A percentile compares a stretch with the other conserved stretches of the same genome.
Evolutionary conservation across 2,888 invertebrate genomes (phyloP).

Genomic region (Caenorhabditis doughertyi): DNA sequence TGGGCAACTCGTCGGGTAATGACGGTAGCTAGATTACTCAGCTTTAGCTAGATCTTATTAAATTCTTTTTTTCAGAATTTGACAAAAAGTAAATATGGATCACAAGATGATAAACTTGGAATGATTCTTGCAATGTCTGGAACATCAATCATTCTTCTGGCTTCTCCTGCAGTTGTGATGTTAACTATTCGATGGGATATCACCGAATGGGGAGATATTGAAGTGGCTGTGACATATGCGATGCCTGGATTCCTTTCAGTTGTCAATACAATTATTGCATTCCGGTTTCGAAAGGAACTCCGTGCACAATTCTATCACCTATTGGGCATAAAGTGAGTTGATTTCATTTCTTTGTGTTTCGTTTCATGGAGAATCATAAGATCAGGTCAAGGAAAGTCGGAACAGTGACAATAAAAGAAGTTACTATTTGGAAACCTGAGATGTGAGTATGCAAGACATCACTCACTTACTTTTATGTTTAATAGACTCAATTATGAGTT

Average conservation of each 20-base stretch:
- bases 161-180: constrained; percentile 74
- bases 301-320: constrained; percentile 64
- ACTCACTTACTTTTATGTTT: not conserved
- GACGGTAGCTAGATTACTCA: constrained; percentile 31
- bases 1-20: constrained; percentile 63
- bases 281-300: constrained; percentile 69
- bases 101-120: constrained; percentile 60
- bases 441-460: constrained; percentile 5
- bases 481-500: not conserved
- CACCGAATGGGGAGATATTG: constrained; percentile 67
- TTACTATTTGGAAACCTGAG: constrained; percentile 37
- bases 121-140: constrained; percentile 71
- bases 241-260: constrained; percentile 76
- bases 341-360: not conserved
- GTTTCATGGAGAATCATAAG: not conserved
- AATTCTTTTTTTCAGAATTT: constrained; percentile 34
- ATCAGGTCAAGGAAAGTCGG: constrained; percentile 12
- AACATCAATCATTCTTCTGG: constrained; percentile 70
- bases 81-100: constrained; percentile 52
- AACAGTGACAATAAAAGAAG: constrained; percentile 31
- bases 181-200: constrained; percentile 73
- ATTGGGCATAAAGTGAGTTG: constrained; percentile 53
- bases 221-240: constrained; percentile 73
- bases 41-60: not conserved
- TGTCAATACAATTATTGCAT: constrained; percentile 71